Conservation (phyloP, 2,113 vertebrate genomes). For the Mesoclemmys tuberculata region DNA sequence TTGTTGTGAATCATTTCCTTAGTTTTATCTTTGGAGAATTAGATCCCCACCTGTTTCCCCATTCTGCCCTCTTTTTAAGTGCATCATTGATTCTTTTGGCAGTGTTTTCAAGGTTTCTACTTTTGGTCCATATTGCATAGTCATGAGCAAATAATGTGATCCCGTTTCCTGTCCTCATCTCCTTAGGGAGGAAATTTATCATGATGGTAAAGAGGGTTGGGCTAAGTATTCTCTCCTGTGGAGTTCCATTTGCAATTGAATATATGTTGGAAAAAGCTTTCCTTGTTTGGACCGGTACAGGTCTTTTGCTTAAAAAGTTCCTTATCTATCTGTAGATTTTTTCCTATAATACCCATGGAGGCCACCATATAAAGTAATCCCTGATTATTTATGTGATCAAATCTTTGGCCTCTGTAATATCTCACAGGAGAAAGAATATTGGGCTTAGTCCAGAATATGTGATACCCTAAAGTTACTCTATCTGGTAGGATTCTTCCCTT, state of each 20-base stretch:
- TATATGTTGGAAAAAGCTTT: neutral
- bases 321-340: too few relatives aligned
- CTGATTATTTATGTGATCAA: neutral
- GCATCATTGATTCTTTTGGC: neutral
- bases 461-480: neutral
- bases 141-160: neutral
- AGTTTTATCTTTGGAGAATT: neutral
- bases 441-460: neutral
- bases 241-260: neutral
- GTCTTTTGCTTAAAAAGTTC: neutral
- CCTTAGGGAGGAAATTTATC: neutral
- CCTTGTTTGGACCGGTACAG: neutral
- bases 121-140: neutral
- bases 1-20: neutral
- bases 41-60: neutral
- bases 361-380: too few relatives aligned
- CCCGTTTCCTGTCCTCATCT: neutral
- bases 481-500: neutral
- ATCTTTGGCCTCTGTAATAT: neutral
- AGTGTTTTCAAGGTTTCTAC: neutral
- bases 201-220: neutral
- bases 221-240: neutral
- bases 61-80: neutral
- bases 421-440: neutral
- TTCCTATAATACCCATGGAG: too few relatives aligned